Conservation (phyloP, 2,888 invertebrate species). For the Sympetrum striolatum region DNA sequence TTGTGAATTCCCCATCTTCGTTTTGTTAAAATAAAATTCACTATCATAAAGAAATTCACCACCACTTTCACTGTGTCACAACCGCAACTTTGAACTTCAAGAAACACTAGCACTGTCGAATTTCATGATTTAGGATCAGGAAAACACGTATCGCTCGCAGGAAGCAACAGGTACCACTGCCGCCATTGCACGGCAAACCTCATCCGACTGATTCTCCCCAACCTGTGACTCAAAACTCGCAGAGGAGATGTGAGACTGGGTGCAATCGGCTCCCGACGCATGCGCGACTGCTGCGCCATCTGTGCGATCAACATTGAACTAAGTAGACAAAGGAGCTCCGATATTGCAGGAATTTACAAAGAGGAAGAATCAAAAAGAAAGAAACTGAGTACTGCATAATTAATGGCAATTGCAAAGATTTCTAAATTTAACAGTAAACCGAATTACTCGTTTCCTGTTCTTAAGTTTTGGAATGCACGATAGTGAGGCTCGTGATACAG, state of each 20-base stretch:
- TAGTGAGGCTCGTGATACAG: too few relatives aligned
- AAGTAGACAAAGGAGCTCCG: too few relatives aligned
- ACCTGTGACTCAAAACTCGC: background rate
- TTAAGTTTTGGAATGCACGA: too few relatives aligned
- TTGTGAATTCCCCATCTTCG: constrained; percentile 49
- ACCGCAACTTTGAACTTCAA: background rate
- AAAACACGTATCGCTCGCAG: constrained; percentile 37
- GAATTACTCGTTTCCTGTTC: too few relatives aligned
- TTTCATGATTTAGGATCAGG: constrained; percentile 5
- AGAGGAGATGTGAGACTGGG: background rate
- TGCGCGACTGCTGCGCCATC: too few relatives aligned
- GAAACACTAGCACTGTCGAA: background rate
- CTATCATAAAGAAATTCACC: background rate
- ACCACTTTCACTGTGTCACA: constrained; percentile 18
- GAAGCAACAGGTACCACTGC: constrained; percentile 48
- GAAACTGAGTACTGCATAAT: too few relatives aligned
- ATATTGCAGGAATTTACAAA: too few relatives aligned
- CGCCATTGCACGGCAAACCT: constrained; percentile 44
- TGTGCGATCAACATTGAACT: too few relatives aligned
- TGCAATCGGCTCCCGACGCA: too few relatives aligned
- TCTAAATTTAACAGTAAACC: too few relatives aligned
- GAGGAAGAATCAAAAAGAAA: too few relatives aligned
- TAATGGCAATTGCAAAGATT: too few relatives aligned
- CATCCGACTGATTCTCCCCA: background rate
- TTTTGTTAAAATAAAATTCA: constrained; percentile 16